These are phyloP conservation scores for Oreohelix idahoensis DNA, from an alignment of 1,140 invertebrate species.

Conservation along the genomic window DNA sequence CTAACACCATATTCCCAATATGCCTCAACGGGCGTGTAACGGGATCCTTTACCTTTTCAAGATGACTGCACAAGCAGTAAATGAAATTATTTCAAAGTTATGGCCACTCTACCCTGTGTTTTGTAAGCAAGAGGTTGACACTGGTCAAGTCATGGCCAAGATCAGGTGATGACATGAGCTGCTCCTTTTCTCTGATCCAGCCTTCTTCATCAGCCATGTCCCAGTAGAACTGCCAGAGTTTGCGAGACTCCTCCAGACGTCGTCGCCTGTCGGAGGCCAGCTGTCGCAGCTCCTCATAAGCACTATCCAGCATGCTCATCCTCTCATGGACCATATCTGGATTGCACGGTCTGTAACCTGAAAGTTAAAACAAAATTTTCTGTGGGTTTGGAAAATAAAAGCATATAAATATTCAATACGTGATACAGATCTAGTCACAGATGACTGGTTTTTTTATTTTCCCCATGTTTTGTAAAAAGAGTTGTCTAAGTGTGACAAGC, in stretches of 20 bases:
- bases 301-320: conserved; percentile 87
- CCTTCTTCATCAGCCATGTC: conserved; percentile 99
- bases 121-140: conserved; percentile 91
- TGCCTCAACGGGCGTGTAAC: too few relatives aligned
- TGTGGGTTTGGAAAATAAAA: too few relatives aligned
- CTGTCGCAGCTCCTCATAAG: conserved; percentile 95
- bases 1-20: too few relatives aligned
- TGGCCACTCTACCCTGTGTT: conserved; percentile 85
- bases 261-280: conserved; percentile 92
- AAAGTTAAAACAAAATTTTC: too few relatives aligned
- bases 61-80: too few relatives aligned
- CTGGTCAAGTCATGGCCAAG: conserved; percentile 96
- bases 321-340: conserved; percentile 94
- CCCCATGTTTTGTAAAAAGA: too few relatives aligned
- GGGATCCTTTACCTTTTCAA: too few relatives aligned
- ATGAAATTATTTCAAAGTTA: too few relatives aligned
- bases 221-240: conserved; percentile 99
- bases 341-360: conserved; percentile 92
- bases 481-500: too few relatives aligned
- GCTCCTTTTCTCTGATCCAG: conserved; percentile 99
- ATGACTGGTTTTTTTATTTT: too few relatives aligned
- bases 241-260: conserved; percentile 94
- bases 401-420: too few relatives aligned
- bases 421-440: too few relatives aligned
- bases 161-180: conserved; percentile 86